These are phyloP conservation scores for Rafetus swinhoei DNA, from an alignment of 2,113 vertebrate species.

Conservation along the genomic window DNA sequence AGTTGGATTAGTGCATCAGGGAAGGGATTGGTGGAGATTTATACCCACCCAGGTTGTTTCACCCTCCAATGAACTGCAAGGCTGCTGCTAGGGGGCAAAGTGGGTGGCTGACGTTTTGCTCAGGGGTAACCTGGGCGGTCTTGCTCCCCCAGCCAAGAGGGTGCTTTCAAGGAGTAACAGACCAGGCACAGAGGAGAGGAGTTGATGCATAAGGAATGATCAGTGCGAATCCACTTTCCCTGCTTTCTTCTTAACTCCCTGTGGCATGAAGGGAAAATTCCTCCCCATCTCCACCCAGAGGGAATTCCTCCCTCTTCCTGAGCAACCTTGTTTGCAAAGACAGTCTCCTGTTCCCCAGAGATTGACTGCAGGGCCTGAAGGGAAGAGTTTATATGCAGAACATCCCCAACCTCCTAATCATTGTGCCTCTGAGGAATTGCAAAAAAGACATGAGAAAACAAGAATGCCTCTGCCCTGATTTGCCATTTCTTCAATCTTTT, in stretches of 20 bases:
- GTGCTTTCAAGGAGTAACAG: not conserved
- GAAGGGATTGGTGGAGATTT: not conserved
- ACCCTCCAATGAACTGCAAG: not conserved
- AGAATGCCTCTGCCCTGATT: accelerated
- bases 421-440: accelerated
- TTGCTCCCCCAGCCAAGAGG: not conserved
- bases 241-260: not conserved
- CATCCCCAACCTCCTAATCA: not conserved
- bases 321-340: not conserved
- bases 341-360: accelerated
- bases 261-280: not conserved
- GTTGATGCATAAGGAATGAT: not conserved
- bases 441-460: accelerated
- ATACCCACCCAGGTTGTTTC: not conserved
- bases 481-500: accelerated
- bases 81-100: not conserved
- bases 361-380: not conserved
- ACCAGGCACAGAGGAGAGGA: not conserved
- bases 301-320: not conserved
- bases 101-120: not conserved
- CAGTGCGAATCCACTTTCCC: not conserved
- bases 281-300: not conserved
- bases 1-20: not conserved
- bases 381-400: not conserved
- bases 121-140: not conserved